Evolutionary conservation across 2,888 invertebrate genomes (phyloP).

Genomic region (Drosophila villosipedis): DNA sequence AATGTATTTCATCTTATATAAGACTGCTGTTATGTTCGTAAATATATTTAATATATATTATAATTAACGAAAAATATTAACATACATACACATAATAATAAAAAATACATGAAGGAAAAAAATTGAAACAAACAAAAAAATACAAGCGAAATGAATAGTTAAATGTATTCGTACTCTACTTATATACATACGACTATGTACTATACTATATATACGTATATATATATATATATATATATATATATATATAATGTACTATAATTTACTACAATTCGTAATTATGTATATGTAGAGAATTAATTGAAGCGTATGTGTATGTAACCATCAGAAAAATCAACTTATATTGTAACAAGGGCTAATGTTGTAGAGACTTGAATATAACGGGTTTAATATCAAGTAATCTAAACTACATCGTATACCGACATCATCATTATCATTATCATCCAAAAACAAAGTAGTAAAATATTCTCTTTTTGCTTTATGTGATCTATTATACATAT

Average conservation of each 20-base stretch:
- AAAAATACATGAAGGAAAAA: slow-evolving; percentile 19
- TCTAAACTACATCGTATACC: slow-evolving; percentile 35
- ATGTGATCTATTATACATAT: slow-evolving; percentile 83
- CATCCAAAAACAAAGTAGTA: slow-evolving; percentile 69
- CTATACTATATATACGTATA: slow-evolving; percentile 57
- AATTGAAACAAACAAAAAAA: slow-evolving; percentile 24
- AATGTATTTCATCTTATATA: slow-evolving; percentile 84
- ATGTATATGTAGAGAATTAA: slow-evolving; percentile 72
- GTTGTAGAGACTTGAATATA: slow-evolving; percentile 56
- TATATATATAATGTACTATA: slow-evolving; percentile 65
- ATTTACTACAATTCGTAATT: slow-evolving; percentile 70
- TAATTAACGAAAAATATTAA: slow-evolving; percentile 75
- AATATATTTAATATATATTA: slow-evolving; percentile 83
- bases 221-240: slow-evolving; percentile 31
- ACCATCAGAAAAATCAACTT: slow-evolving; percentile 46
- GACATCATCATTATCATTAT: slow-evolving; percentile 54
- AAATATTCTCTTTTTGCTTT: slow-evolving; percentile 84
- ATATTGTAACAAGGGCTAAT: slow-evolving; percentile 56
- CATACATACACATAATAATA: slow-evolving; percentile 45
- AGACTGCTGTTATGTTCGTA: slow-evolving; percentile 86
- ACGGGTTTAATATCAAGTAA: slow-evolving; percentile 55
- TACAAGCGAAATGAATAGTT: slow-evolving; percentile 53
- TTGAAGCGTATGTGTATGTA: slow-evolving; percentile 53
- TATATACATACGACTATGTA: slow-evolving; percentile 68
- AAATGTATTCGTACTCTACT: slow-evolving; percentile 71